Conservation (phyloP, 2,888 invertebrate genomes). For the Brassicogethes aeneus region DNA sequence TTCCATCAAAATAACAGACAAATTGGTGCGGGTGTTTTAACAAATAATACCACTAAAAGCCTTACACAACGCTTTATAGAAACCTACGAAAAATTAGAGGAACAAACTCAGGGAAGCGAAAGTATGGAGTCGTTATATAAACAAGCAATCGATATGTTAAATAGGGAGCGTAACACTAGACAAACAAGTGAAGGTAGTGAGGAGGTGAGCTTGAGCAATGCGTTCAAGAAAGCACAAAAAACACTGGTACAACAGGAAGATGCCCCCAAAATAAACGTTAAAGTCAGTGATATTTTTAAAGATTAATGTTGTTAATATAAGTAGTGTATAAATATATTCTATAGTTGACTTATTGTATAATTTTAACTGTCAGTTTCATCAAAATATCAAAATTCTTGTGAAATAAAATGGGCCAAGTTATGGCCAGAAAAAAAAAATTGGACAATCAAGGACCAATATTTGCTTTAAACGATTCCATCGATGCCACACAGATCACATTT, state of each 20-base stretch:
- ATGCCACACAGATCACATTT: background rate
- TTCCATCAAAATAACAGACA: constrained; percentile 54
- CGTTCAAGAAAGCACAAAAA: constrained; percentile 30
- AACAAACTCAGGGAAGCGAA: constrained; percentile 40
- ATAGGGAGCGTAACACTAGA: constrained; percentile 27
- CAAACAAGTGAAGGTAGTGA: constrained; percentile 7
- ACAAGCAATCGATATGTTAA: constrained; percentile 41
- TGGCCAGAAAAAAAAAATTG: background rate
- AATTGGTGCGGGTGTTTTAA: constrained; percentile 38
- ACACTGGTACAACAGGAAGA: constrained; percentile 9
- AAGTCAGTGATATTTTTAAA: constrained; percentile 36
- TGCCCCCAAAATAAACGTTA: constrained; percentile 18
- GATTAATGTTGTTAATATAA: constrained; percentile 16
- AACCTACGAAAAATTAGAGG: constrained; percentile 50
- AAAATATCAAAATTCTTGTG: background rate
- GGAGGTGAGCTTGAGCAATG: constrained; percentile 24
- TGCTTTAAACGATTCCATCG: too few species aligned
- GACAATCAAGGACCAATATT: background rate
- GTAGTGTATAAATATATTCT: background rate
- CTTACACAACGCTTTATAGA: constrained; percentile 53
- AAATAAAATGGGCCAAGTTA: background rate
- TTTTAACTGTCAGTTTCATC: background rate
- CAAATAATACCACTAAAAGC: constrained; percentile 46
- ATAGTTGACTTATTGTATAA: background rate
- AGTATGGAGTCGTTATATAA: constrained; percentile 46